Evolutionary conservation across 2,797 vertebrate species (phyloP), one percentile per base, ranked within the genome.

Genomic region (Sebastes hubbsi): DNA sequence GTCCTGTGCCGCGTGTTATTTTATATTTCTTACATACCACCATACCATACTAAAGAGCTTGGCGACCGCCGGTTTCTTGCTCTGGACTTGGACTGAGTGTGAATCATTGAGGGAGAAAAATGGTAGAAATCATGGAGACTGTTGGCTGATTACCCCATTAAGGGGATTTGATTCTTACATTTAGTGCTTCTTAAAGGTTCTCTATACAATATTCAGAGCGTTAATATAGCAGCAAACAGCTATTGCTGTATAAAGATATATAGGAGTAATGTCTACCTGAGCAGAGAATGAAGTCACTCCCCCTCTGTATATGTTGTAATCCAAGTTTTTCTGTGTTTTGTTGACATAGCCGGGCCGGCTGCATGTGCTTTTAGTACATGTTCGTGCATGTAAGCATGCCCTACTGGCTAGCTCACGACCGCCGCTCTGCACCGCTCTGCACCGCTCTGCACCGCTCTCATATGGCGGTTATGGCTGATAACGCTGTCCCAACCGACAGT

Each of bases 1-100:
- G 91, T 76, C 82, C 84, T 42, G 70, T 65, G 80, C 62, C 76
- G 85, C 71, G 1, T 87, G 86, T 90, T 90, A 79, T 90, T 93
- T 86, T 86, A 87, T 92, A 79, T 88, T 81, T 87, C 59, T 77
- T 55, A 77, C 91, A 83, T 91, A 72, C 90, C 88, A 9, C 20
- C 87, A 75, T 83, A 14, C 80, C 88, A 34, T 38, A 63, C 75
- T 65, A 66, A 87, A 88, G 84, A 89, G 87, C 85, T 77, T 63
- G 8, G 60, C 81, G 64, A 62, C 60, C 10, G 36, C 67, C 27
- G 32, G 32, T 14, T 62, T 78, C 63, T 55, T n/a, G 54, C 81
- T 62, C 62, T 2, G 25, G 63, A 80, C 65, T 24, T 20, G 16
- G 68, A 66, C 60, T n/a, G 22, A 68, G 30, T 66, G 30, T 52